Percentiles rank a stretch among this genome's conserved stretches.
phyloP scores from a whole-genome alignment of 2,113 vertebrate genomes.

The Pterocles burchelli region DNA sequence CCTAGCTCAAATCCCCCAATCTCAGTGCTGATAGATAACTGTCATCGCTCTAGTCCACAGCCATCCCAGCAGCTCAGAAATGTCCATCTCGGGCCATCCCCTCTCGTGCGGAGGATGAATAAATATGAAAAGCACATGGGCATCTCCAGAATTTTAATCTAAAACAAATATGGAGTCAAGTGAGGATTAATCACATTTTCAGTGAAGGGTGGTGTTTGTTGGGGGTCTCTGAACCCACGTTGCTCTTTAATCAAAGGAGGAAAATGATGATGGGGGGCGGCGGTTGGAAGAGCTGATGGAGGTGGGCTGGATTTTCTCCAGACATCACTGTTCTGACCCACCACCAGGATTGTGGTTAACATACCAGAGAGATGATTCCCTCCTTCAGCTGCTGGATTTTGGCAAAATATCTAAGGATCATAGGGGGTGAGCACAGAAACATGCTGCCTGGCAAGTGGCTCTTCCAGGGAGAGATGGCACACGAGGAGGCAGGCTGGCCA shows the following conservation, averaged over 20 bases:
- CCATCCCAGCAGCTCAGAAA: conserved; percentile 50
- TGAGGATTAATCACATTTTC: conserved; percentile 43
- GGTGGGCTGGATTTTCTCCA: conserved; percentile 29
- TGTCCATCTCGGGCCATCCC: neutral
- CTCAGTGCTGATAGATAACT: conserved; percentile 43
- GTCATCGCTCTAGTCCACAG: neutral
- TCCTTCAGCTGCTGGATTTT: neutral
- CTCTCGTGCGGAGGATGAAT: neutral
- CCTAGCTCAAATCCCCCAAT: neutral
- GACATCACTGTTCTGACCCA: conserved; percentile 21
- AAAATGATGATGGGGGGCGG: neutral
- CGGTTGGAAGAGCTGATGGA: conserved; percentile 35
- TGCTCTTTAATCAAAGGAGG: conserved; percentile 5
- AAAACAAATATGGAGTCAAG: conserved; percentile 58
- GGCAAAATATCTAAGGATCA: neutral
- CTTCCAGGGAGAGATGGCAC: neutral
- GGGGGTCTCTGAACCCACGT: neutral
- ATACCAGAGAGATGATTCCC: neutral
- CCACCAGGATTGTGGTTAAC: neutral
- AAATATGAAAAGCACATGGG: conserved; percentile 69
- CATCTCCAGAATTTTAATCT: conserved; percentile 33
- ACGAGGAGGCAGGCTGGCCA: neutral
- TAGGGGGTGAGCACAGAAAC: neutral
- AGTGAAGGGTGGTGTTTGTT: neutral
- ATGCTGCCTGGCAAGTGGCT: neutral